Evolutionary conservation across 2,797 vertebrate genomes (phyloP).

Genomic region (Choloepus didactylus): DNA sequence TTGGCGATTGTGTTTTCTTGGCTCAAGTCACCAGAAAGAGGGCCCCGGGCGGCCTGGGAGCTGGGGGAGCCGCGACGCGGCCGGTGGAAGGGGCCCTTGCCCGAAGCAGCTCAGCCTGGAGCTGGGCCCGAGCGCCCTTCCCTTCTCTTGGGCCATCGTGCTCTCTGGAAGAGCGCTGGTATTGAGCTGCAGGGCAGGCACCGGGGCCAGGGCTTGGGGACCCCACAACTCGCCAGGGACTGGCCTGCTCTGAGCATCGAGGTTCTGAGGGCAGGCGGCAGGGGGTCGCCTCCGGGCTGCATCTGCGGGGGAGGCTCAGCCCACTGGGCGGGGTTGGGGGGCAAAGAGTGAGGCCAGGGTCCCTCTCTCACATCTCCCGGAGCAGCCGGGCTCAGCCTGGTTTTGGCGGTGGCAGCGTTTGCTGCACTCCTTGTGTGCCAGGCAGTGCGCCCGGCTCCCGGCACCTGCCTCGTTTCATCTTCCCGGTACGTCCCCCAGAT

Average conservation of each 20-base stretch:
- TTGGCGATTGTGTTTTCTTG: neutral
- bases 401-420: neutral
- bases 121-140: neutral
- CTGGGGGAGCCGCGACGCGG: neutral
- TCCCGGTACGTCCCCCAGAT: too few species aligned
- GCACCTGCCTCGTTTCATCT: neutral
- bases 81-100: neutral
- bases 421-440: neutral
- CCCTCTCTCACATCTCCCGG: neutral
- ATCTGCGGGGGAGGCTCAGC: neutral
- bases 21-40: neutral
- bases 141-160: neutral
- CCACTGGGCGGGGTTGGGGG: neutral
- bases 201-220: too few species aligned
- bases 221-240: too few species aligned
- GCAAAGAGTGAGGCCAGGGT: too few species aligned
- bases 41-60: neutral
- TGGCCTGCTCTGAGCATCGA: too few species aligned
- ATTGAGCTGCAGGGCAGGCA: neutral
- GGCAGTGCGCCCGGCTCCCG: neutral
- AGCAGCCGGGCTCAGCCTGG: neutral
- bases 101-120: neutral
- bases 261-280: too few species aligned
- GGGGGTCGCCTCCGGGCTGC: neutral
- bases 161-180: neutral